These are phyloP conservation scores for Nasua narica DNA, from an alignment of 2,797 vertebrate species.

Conservation along the genomic window DNA sequence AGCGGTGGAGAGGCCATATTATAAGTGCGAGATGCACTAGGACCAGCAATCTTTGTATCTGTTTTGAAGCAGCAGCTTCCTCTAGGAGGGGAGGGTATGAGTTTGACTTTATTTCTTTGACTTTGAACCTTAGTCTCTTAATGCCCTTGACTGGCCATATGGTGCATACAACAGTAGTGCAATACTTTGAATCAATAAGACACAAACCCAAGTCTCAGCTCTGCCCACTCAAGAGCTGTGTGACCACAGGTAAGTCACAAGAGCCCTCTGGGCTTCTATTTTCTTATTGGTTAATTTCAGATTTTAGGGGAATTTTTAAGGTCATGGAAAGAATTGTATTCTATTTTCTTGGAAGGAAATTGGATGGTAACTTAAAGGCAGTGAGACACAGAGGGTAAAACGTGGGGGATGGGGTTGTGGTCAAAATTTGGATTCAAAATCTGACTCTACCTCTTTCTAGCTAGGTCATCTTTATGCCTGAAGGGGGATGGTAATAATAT, in stretches of 20 bases:
- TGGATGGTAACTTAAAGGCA: not conserved
- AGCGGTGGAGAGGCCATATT: not conserved
- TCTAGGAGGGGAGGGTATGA: not conserved
- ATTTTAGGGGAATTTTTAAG: not conserved
- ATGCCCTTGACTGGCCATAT: not conserved
- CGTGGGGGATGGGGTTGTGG: no score
- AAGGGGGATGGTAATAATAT: not conserved
- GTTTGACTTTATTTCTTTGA: not conserved
- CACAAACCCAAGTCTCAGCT: not conserved
- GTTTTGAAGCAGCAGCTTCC: not conserved
- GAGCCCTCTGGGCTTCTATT: not conserved
- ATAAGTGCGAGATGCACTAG: not conserved
- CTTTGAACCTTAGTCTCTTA: not conserved
- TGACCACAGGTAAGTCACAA: not conserved
- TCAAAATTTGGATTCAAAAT: not conserved
- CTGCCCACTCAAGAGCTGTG: not conserved
- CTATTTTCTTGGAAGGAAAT: not conserved
- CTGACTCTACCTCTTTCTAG: not conserved
- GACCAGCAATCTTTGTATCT: not conserved
- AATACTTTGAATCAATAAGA: not conserved
- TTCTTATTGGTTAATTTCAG: slow-evolving; percentile 14
- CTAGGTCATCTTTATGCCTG: not conserved
- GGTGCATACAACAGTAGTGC: no score
- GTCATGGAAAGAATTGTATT: not conserved
- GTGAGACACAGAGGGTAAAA: not conserved